These are phyloP conservation scores for Abrostola tripartita DNA, from an alignment of 2,888 invertebrate species.

Conservation along the genomic window DNA sequence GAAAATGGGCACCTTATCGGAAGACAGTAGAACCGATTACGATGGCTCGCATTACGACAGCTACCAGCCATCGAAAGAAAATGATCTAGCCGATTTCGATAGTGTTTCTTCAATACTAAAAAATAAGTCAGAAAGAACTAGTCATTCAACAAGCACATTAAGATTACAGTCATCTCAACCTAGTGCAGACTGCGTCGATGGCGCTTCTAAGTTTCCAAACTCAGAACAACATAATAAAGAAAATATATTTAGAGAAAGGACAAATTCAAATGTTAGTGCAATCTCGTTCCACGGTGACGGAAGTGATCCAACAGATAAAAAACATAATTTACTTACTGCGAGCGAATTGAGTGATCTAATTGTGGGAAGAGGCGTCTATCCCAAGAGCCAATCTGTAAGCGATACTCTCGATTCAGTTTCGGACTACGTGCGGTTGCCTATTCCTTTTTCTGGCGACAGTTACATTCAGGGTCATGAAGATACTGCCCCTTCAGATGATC, in stretches of 20 bases:
- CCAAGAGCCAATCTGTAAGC: conserved; percentile 92
- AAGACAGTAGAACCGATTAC: conserved; percentile 81
- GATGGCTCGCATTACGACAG: conserved; percentile 88
- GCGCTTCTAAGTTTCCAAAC: conserved; percentile 72
- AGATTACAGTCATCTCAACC: conserved; percentile 68
- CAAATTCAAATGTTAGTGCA: conserved; percentile 94
- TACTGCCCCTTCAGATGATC: conserved; percentile 89
- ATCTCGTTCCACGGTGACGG: conserved; percentile 95
- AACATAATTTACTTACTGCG: conserved; percentile 93
- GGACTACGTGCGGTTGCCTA: conserved; percentile 94
- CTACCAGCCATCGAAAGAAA: conserved; percentile 86
- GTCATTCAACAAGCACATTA: conserved; percentile 67
- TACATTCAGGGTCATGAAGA: conserved; percentile 89
- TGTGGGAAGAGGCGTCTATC: conserved; percentile 93
- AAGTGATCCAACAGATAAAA: conserved; percentile 95
- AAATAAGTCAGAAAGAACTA: conserved; percentile 83
- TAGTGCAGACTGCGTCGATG: conserved; percentile 87
- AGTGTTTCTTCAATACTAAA: conserved; percentile 85
- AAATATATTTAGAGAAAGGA: conserved; percentile 89
- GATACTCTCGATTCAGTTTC: conserved; percentile 96
- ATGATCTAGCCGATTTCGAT: conserved; percentile 84
- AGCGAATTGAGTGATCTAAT: conserved; percentile 95
- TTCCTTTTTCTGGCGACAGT: conserved; percentile 88
- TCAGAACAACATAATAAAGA: conserved; percentile 83
- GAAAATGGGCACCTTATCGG: conserved; percentile 87